Base-by-base conservation (phyloP, 2,888 invertebrate species). In the Ormyrus rosae region DNA sequence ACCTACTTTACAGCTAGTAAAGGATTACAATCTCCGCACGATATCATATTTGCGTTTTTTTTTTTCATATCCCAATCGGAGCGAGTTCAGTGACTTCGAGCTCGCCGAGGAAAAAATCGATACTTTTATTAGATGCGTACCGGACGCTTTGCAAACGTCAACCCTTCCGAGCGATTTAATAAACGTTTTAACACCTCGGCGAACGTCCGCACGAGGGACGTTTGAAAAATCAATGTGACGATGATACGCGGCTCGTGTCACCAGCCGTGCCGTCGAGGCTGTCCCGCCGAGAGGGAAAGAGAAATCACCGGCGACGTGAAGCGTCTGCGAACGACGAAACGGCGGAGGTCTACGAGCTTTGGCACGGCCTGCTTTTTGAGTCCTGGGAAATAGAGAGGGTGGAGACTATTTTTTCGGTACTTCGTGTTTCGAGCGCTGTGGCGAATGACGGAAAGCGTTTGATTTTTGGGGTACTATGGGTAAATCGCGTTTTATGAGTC, bases 171-270 rank as follows among this genome's bases (percentile, higher is more conserved):
- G 34, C 50, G 60, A 70, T 70, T 60, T 60, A n/a, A 50, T 70
- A 48, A 70, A 58, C 13, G 13, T 58, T 70, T 56, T 58, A 58
- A 70, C 58, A 50, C 69, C 48, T 58, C 60, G 48, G 13, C 19
- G 50, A 70, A 13, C 48, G 9, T 8, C 53, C 3, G 34, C 34
- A 34, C 34, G 34, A 4, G 34, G 3, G 34, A 34, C 2, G 34
- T 34, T 34, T 34, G 46, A 70, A 70, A 70, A 60, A 70, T 70
- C 58, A 50, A 46, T 48, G 19, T 8, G 56, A 69, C 46, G n/a
- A 9, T 11, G 55, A 34, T 34, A 34, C 34, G 34, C 0, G 19
- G 34, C n/a, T 55, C 45, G 6, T 1, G 46, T 69, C 45, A 34
- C 34, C 69, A 5, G 6, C 7, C 9, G 63, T 6, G 8, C 53